phyloP scores from a whole-genome alignment of 2,113 vertebrate genomes.

The Hepsetus odoe region DNA sequence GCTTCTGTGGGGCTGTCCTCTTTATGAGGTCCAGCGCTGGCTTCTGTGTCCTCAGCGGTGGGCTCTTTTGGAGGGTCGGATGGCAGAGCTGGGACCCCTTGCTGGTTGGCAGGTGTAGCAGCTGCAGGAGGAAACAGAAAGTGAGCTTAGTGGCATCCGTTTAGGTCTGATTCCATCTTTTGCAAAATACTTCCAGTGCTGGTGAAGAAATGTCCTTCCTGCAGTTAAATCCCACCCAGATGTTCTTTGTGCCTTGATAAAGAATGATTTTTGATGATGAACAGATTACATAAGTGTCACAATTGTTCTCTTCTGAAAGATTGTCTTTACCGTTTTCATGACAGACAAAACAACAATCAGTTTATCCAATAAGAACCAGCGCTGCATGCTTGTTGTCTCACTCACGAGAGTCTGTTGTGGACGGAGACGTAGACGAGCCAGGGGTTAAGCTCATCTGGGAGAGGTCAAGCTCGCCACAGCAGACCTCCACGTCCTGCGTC shows the following conservation, averaged over 20 bases:
- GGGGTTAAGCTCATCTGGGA: conserved; percentile 96
- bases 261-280: too few relatives aligned
- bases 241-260: too few relatives aligned
- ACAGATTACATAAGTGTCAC: too few relatives aligned
- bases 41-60: conserved; percentile 56
- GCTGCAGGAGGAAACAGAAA: conserved; percentile 27
- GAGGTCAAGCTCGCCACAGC: conserved; percentile 93
- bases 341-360: too few relatives aligned
- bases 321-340: too few relatives aligned
- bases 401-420: conserved; percentile 94
- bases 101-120: conserved; percentile 20
- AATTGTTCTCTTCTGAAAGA: too few relatives aligned
- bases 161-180: too few relatives aligned
- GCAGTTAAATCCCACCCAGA: too few relatives aligned
- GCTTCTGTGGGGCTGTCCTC: conserved; percentile 29
- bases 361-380: neutral
- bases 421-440: conserved; percentile 90
- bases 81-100: neutral
- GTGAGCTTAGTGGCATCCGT: too few relatives aligned
- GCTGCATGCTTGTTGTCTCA: conserved; percentile 70
- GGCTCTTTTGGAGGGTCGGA: conserved; percentile 10
- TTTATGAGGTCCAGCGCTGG: conserved; percentile 48
- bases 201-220: too few relatives aligned
- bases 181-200: too few relatives aligned
- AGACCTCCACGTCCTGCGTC: conserved; percentile 88